Base-by-base conservation (phyloP, 2,888 invertebrate genomes). In the Rhagonycha fulva region DNA sequence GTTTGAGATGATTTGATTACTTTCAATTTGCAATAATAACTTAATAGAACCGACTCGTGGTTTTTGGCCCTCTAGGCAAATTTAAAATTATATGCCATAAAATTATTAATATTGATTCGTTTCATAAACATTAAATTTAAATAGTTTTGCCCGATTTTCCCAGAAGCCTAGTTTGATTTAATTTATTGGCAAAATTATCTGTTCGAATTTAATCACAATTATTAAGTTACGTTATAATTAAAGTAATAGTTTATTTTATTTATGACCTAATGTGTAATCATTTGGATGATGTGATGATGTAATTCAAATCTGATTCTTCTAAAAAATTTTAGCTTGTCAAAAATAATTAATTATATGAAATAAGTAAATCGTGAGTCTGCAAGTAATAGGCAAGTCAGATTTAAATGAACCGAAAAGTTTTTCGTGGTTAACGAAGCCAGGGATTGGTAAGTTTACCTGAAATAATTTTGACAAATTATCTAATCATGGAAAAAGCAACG, bases 381-480 rank as follows among this genome's bases (percentile, higher is more conserved):
- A 47, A 47, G n/a, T 47, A 47, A 47, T 47, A 47, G 47, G 47
- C 7, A n/a, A 47, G n/a, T n/a, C 7, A 9, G 47, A 47, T 47
- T 7, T n/a, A 47, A 47, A 47, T 47, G 47, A n/a, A 47, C 47
- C 47, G 47, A n/a, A 67, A 24, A 66, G 4, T 47, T 10, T 60
- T 67, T 72, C 19, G 67, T 60, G 75, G 71, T 71, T 75, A 28
- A 75, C 71, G 28, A 75, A 75, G 68, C 71, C 67, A 71, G 19
- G 24, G 61, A 68, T 67, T 71, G 75, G 68, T 14, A 68, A 60
- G 24, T 71, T 63, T 24, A 23, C 62, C 71, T 30, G 62, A 71
- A 19, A 47, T 47, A 60, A 63, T 73, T 76, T 70, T 76, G 70
- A 73, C 70, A 70, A 68, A 72, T 76, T 70, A 73, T 76, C 73